Base-by-base conservation (phyloP, 2,888 invertebrate species). In the Cosmia trapezina region DNA sequence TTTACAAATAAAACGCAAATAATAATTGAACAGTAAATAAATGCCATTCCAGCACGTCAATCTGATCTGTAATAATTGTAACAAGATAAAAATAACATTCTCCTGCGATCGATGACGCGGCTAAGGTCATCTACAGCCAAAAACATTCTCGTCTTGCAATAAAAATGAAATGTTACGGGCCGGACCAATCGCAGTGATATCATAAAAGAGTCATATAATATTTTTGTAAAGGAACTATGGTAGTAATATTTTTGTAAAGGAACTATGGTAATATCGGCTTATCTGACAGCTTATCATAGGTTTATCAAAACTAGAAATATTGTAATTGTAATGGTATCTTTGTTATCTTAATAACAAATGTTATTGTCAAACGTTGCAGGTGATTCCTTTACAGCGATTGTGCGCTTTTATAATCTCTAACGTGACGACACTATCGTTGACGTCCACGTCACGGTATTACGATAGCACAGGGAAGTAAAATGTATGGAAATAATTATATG, bases 111-210 rank as follows among this genome's bases (percentile, higher is more conserved):
- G 54, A 64, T 74, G 67, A 53, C 56, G 22, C 12, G 14, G 19
- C 49, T 70, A 59, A 77, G 66, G 71, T 78, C 71, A 60, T 62
- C 62, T 70, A 37, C 62, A 64, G 41, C 51, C 57, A 73, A 69
- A 83, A 76, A 64, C 60, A 70, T 61, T 62, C 60, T 61, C 51
- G 28, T 67, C 71, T 59, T 80, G 41, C 61, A 81, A 70, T 83
- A 74, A 83, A 69, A 56, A 64, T 66, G 11, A 70, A 80, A 65
- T 78, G 47, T 67, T 68, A 72, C 70, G 57, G 45, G n/a, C 11
- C 57, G 66, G 51, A 57, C 53, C 71, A 53, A 66, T 78, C 66
- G 54, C 41, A 53, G 66, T 17, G 43, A 51, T 51, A 70, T 56
- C 61, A 47, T 66, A 71, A 70, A 79, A 74, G n/a, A 75, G 62